These are phyloP conservation scores for Ptilodon capucinus DNA, from an alignment of 2,888 invertebrate genomes.

Conservation along the genomic window DNA sequence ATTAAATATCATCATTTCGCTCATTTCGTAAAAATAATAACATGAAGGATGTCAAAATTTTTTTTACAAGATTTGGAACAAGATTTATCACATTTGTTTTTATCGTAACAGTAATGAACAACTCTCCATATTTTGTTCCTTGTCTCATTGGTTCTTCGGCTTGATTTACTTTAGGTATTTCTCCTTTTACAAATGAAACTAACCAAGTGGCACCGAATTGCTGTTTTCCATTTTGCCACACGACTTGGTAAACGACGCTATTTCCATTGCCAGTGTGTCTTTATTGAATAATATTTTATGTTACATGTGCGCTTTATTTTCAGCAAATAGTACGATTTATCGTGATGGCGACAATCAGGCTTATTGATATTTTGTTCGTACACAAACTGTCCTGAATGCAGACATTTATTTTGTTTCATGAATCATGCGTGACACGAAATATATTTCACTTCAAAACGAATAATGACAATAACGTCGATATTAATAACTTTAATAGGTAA, in stretches of 20 bases:
- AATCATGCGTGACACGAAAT: neutral
- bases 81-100: too few species aligned
- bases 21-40: too few species aligned
- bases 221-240: neutral
- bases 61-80: too few species aligned
- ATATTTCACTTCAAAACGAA: too few species aligned
- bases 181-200: neutral
- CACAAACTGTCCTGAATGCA: neutral
- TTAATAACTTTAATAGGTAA: too few species aligned
- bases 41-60: too few species aligned
- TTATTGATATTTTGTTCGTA: constrained; percentile 1
- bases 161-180: neutral
- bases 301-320: constrained; percentile 1
- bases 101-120: too few species aligned
- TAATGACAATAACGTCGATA: too few species aligned
- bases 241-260: neutral
- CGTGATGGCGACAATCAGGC: neutral
- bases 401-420: neutral
- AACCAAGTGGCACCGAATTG: neutral
- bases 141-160: too few species aligned
- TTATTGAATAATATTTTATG: neutral
- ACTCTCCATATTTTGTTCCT: too few species aligned
- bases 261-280: neutral
- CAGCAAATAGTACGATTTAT: neutral
- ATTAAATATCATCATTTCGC: too few species aligned